These are phyloP conservation scores for Drosophila lacicola DNA, from an alignment of 2,888 invertebrate genomes.

Conservation along the genomic window DNA sequence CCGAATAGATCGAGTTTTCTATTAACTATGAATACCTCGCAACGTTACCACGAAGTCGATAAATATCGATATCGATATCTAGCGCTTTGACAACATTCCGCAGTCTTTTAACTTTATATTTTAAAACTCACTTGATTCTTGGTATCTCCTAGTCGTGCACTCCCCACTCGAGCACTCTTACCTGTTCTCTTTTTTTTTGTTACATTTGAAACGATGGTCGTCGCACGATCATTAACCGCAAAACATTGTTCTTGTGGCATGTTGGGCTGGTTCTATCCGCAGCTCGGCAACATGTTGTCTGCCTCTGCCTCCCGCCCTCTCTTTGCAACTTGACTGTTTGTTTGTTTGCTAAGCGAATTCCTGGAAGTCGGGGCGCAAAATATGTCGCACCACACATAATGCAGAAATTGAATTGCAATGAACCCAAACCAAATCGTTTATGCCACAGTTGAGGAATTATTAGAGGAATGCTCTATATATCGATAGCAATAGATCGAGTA, in stretches of 20 bases:
- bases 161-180: conserved; percentile 13
- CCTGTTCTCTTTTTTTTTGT: conserved; percentile 57
- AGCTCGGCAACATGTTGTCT: conserved; percentile 45
- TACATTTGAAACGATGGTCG: conserved; percentile 72
- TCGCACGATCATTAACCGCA: conserved; percentile 84
- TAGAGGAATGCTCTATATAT: too few species aligned
- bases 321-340: conserved; percentile 25
- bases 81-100: too few species aligned
- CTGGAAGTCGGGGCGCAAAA: conserved; percentile 58
- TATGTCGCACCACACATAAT: conserved; percentile 48
- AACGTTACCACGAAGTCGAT: too few species aligned
- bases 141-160: too few species aligned
- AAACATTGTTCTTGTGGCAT: conserved; percentile 77
- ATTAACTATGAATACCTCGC: too few species aligned
- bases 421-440: conserved; percentile 2
- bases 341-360: conserved; percentile 50
- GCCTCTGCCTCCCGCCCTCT: conserved; percentile 1
- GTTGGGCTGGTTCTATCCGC: conserved; percentile 52
- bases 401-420: conserved; percentile 34
- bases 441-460: not conserved
- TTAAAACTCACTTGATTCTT: too few species aligned
- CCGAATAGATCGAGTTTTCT: too few species aligned
- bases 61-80: too few species aligned
- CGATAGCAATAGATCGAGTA: too few species aligned
- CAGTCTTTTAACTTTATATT: too few species aligned